Evolutionary conservation across 2,113 vertebrate species (phyloP), one percentile per base, ranked within the genome.

Genomic region (Apteryx owenii): DNA sequence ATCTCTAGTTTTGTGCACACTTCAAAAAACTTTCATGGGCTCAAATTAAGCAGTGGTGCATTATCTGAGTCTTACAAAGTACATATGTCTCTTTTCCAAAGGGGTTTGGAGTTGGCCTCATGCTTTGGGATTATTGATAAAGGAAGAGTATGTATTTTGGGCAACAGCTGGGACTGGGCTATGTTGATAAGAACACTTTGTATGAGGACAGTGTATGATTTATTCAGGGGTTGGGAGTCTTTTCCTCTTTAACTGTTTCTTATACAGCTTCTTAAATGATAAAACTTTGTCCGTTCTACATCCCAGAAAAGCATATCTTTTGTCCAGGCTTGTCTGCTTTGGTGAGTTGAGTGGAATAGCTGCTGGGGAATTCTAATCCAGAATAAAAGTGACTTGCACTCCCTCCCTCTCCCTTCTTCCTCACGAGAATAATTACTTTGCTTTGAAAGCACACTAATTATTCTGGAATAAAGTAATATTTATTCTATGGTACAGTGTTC

Each of bases 391-490:
- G 61, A 33, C 36, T 65, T 79, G 22, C 29, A 29, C 5, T 87
- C 28, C 9, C 40, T 75, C 18, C 7, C 25, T 71, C 5, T 36
- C 23, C 25, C 12, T 76, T 76, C 46, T 60, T 95, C 46, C n/a
- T 85, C 51, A 38, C 38, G 44, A 36, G 68, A 91, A 87, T 18
- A 78, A 93, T 73, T 81, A 44, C 25, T 85, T 81, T 71, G 17
- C 46, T 94, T 90, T 85, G 56, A 79, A 93, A 93, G 51, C 19
- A 75, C 56, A 56, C 4, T 68, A 71, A 90, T 89, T 97, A 69
- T 81, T 93, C 77, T 79, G 81, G 42, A 94, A 89, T 90, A 86
- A 94, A 86, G 46, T 66, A 88, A 70, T 72, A 89, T 44, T 44
- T 81, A 33, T 79, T 79, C 40, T 70, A 14, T 42, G 11, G 61